A percentile compares a stretch with the other conserved stretches of the same genome.
phyloP scores from a whole-genome alignment of 1,140 invertebrate species.

The Drosophila willistoni region DNA sequence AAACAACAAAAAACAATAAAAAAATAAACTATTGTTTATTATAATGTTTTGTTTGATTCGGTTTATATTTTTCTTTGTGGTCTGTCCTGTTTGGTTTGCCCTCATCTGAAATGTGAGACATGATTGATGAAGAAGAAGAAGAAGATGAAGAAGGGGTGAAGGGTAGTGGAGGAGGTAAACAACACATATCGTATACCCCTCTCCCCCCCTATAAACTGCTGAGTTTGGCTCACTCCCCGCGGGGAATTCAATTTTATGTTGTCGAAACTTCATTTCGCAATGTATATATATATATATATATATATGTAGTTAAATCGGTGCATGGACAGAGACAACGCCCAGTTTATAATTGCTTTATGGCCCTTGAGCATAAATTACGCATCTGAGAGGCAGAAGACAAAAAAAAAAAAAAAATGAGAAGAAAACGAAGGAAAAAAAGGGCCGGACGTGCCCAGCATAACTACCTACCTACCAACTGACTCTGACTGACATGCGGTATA shows the following conservation, averaged over 20 bases:
- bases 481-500: neutral
- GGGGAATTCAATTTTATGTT: slow-evolving; percentile 51
- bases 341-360: slow-evolving; percentile 79
- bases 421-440: slow-evolving; percentile 28
- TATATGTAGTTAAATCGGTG: slow-evolving; percentile 32
- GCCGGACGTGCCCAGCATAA: slow-evolving; percentile 57
- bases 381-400: slow-evolving; percentile 21
- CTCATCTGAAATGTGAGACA: slow-evolving; percentile 43
- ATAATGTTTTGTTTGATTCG: neutral
- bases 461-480: slow-evolving; percentile 4
- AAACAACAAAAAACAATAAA: no score
- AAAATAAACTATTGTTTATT: slow-evolving; percentile 15
- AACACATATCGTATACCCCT: no score
- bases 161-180: no score
- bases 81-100: slow-evolving; percentile 28
- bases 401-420: slow-evolving; percentile 28
- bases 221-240: neutral
- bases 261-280: slow-evolving; percentile 22
- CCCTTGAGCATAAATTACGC: slow-evolving; percentile 52
- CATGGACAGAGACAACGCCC: slow-evolving; percentile 61
- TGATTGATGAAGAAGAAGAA: neutral
- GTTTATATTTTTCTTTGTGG: neutral
- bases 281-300: neutral
- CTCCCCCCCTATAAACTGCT: neutral
- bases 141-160: no score